Percentiles rank a stretch among this genome's conserved stretches.
phyloP scores from a whole-genome alignment of 2,888 invertebrate species.

The Scaptomyza reducta region DNA sequence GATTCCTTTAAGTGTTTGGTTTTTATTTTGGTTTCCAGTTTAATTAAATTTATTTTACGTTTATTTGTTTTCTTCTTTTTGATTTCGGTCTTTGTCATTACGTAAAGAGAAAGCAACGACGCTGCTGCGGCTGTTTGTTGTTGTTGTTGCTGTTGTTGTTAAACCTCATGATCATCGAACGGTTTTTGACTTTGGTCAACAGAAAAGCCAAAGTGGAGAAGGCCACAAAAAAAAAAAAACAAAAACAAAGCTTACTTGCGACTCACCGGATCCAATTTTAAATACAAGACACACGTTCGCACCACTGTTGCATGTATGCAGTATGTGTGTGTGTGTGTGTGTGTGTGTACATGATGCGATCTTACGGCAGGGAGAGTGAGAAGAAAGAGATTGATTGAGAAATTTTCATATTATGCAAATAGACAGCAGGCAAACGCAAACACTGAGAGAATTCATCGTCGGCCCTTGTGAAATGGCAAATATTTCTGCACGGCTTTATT shows the following conservation, averaged over 20 bases:
- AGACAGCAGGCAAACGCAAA: conserved; percentile 1
- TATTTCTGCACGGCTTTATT: conserved; percentile 23
- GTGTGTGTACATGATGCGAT: conserved; percentile 16
- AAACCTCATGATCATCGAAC: conserved; percentile 77
- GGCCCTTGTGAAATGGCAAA: conserved; percentile 23
- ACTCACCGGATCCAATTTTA: conserved; percentile 49
- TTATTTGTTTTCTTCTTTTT: conserved; percentile 62
- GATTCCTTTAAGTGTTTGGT: conserved; percentile 56
- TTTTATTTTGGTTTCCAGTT: conserved; percentile 52
- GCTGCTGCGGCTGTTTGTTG: conserved; percentile 18
- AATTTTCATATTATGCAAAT: conserved; percentile 58
- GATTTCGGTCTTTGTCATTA: conserved; percentile 69
- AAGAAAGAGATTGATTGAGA: conserved; percentile 60
- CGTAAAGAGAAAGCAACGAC: conserved; percentile 75
- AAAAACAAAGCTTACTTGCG: conserved; percentile 12
- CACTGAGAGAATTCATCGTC: conserved; percentile 46
- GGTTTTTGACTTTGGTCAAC: conserved; percentile 74
- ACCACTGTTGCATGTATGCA: not conserved
- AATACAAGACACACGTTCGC: conserved; percentile 28
- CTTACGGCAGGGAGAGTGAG: conserved; percentile 58
- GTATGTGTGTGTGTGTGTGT: not conserved
- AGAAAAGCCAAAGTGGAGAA: conserved; percentile 49
- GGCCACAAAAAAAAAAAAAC: conserved; percentile 25
- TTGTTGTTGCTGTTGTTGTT: conserved; percentile 37
- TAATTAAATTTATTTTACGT: not conserved